A percentile compares a stretch with the other conserved stretches of the same genome.
phyloP scores from a whole-genome alignment of 2,888 invertebrate species.

The Diabrotica balteata region DNA sequence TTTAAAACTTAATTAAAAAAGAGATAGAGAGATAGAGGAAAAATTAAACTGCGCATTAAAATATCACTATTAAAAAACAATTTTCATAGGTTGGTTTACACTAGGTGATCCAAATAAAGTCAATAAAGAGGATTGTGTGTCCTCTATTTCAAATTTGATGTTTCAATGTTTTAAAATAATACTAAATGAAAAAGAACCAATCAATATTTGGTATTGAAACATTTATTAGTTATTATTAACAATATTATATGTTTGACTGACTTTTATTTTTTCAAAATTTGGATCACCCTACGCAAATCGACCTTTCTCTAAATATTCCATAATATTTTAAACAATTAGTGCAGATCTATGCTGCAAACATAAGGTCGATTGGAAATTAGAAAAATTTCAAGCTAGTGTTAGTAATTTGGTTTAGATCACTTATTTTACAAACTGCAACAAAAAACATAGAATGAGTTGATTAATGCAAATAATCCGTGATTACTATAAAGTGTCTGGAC shows the following conservation, averaged over 20 bases:
- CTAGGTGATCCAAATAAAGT: background rate
- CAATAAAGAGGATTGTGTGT: background rate
- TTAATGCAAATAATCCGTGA: no score
- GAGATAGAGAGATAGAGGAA: slow-evolving; percentile 9
- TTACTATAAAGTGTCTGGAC: no score
- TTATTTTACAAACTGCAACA: no score
- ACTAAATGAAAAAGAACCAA: no score
- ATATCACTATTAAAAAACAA: slow-evolving; percentile 18
- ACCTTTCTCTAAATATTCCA: slow-evolving; percentile 10
- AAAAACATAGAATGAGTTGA: no score
- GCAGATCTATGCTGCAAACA: slow-evolving; percentile 13
- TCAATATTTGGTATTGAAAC: no score
- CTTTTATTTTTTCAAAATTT: background rate
- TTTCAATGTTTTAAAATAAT: background rate
- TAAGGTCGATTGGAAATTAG: slow-evolving; percentile 1
- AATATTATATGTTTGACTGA: no score
- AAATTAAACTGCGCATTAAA: slow-evolving; percentile 10
- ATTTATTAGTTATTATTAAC: no score
- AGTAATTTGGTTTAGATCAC: background rate
- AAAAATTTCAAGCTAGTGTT: background rate
- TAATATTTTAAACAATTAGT: slow-evolving; percentile 13
- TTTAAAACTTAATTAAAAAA: slow-evolving; percentile 20
- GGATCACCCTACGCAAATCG: background rate
- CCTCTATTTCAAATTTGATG: background rate
- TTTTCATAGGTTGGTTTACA: no score